Base-by-base conservation (phyloP, 1,140 invertebrate species). In the Cydia splendana region DNA sequence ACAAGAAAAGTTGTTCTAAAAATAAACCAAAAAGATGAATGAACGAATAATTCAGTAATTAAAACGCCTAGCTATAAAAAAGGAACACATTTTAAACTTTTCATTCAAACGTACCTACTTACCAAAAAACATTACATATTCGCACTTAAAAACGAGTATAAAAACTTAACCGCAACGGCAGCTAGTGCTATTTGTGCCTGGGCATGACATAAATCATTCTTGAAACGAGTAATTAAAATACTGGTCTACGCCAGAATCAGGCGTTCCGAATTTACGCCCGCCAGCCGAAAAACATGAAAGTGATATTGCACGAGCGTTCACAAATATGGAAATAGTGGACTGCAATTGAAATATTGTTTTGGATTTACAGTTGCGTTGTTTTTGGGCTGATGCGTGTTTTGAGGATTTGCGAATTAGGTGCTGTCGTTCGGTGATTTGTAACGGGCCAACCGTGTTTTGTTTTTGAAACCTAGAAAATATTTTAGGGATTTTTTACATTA, bases 161-260 rank as follows among this genome's bases (percentile, higher is more conserved):
- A 38, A 76, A 80, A 75, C 77, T 80, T 75, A 77, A 83, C 84
- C 82, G 87, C 83, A 84, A 73, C 77, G 75, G 53, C 80, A 80
- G 82, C 83, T 82, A 91, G 87, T 90, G 88, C 84, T 86, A 88
- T 87, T 89, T 87, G 85, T 78, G 85, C 84, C 80, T 85, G 88
- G 83, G 80, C 83, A 83, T 85, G 83, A 85, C 83, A 91, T 93
- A 93, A 93, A 93, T 93, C 90, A 93, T 93, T 87, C 87, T 80
- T 84, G 87, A 91, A 93, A 91, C 91, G 88, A 91, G 90, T 93
- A 93, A 93, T 93, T 94, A 94, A 94, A 94, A 93, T 88, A 91
- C 90, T 90, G 87, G 86, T 88, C 89, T 87, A 90, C 86, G 89
- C 87, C 87, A 89, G 87, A 93, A 92, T 93, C 89, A 91, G 89